Evolutionary conservation across 2,797 vertebrate species (phyloP).

Genomic region (Apodemus agrarius): DNA sequence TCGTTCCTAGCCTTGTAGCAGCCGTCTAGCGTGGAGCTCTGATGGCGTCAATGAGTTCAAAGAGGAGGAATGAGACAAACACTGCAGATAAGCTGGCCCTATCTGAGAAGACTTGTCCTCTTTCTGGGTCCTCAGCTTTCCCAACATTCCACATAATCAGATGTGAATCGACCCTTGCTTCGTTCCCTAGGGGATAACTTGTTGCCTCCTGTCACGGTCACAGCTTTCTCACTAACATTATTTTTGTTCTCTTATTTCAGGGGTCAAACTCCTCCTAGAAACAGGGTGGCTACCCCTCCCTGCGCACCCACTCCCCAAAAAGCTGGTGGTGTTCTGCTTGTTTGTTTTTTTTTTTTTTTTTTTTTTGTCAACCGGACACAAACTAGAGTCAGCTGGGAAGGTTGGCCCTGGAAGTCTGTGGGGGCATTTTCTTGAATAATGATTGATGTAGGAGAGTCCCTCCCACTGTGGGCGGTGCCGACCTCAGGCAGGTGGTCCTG

Average conservation of each 20-base stretch:
- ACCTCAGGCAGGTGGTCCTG: background rate
- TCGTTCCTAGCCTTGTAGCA: background rate
- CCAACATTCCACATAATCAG: background rate
- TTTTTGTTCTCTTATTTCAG: background rate
- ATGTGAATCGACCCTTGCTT: background rate
- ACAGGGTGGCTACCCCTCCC: background rate
- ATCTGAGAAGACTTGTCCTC: background rate
- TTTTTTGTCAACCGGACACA: background rate
- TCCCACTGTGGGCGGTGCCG: background rate
- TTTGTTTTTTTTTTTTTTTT: no score
- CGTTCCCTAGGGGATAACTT: background rate
- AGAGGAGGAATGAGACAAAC: background rate
- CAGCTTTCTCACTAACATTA: background rate
- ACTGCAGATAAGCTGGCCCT: background rate
- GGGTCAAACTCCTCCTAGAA: background rate
- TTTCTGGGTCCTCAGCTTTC: background rate
- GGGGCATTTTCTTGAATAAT: background rate
- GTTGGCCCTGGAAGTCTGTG: background rate
- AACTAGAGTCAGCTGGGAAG: background rate
- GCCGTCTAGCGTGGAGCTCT: background rate
- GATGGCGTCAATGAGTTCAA: constrained; percentile 28
- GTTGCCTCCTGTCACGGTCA: background rate
- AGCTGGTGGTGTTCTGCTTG: no score
- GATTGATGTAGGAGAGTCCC: background rate
- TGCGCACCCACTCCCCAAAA: rapidly evolving